Evolutionary conservation across 2,888 invertebrate species (phyloP).

Genomic region (Zeuzera pyrina): DNA sequence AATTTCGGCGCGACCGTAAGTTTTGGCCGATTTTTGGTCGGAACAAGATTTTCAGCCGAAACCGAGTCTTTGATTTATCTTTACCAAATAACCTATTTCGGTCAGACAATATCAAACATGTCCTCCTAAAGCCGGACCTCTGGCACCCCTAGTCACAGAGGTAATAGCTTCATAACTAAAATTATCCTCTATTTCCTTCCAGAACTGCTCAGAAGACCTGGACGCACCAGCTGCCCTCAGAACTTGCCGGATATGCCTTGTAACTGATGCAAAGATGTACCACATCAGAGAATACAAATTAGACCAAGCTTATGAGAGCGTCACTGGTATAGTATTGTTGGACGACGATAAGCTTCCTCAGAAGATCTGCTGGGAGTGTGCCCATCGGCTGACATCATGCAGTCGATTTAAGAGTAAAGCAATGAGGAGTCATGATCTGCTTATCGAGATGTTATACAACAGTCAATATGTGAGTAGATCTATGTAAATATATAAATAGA

Average conservation of each 20-base stretch:
- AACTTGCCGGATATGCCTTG: slow-evolving; percentile 41
- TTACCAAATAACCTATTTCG: too few species aligned
- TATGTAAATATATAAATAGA: too few species aligned
- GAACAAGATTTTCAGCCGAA: too few species aligned
- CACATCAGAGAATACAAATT: slow-evolving; percentile 31
- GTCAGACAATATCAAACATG: not conserved
- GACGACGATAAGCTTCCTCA: slow-evolving; percentile 38
- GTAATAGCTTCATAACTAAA: not conserved
- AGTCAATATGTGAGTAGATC: too few species aligned
- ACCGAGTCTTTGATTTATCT: too few species aligned
- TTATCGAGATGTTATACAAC: too few species aligned
- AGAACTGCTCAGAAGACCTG: slow-evolving; percentile 31
- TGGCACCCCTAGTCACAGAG: not conserved
- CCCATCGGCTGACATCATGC: slow-evolving; percentile 24
- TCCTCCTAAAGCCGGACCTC: not conserved
- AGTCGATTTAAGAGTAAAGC: slow-evolving; percentile 30
- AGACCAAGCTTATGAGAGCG: slow-evolving; percentile 30
- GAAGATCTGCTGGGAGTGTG: slow-evolving; percentile 50
- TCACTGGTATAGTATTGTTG: slow-evolving; percentile 27
- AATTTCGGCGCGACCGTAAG: too few species aligned
- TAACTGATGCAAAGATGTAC: slow-evolving; percentile 34
- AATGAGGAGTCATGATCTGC: slow-evolving; percentile 23
- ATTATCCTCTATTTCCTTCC: slow-evolving; percentile 10
- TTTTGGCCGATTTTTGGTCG: too few species aligned
- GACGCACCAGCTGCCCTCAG: slow-evolving; percentile 35